Evolutionary conservation across 2,888 invertebrate genomes (phyloP).

Genomic region (Brassicogethes aeneus): DNA sequence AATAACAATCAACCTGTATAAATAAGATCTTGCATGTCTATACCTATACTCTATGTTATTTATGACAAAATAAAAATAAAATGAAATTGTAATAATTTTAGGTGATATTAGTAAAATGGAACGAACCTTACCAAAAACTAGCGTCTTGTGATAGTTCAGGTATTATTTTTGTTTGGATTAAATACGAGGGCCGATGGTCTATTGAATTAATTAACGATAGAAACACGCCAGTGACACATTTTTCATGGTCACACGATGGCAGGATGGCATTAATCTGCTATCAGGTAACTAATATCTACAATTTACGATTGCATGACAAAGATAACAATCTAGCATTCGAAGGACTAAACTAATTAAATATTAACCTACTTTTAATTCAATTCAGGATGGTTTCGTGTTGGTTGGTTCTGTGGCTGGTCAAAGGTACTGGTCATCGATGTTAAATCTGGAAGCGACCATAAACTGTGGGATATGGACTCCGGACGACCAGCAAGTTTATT

Average conservation of each 20-base stretch:
- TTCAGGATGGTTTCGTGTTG: slow-evolving; percentile 91
- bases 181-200: slow-evolving; percentile 98
- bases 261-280: slow-evolving; percentile 98
- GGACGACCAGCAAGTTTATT: slow-evolving; percentile 94
- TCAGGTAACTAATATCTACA: slow-evolving; percentile 59
- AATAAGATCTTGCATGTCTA: too few species aligned
- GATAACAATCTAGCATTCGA: too few species aligned
- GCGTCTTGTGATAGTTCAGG: slow-evolving; percentile 97
- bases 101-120: slow-evolving; percentile 96
- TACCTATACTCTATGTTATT: too few species aligned
- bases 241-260: slow-evolving; percentile 98
- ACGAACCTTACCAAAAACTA: slow-evolving; percentile 94
- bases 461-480: slow-evolving; percentile 98
- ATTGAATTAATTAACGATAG: slow-evolving; percentile 98
- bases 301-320: not conserved
- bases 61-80: too few species aligned
- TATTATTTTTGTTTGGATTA: slow-evolving; percentile 99
- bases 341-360: too few species aligned
- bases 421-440: slow-evolving; percentile 96
- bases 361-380: slow-evolving; percentile 1
- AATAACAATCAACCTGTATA: too few species aligned
- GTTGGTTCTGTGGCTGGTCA: slow-evolving; percentile 97
- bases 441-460: slow-evolving; percentile 87
- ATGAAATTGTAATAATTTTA: too few species aligned
- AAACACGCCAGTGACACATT: slow-evolving; percentile 93